These are phyloP conservation scores for Embiotoca jacksoni DNA, from an alignment of 2,113 vertebrate species.

Conservation along the genomic window DNA sequence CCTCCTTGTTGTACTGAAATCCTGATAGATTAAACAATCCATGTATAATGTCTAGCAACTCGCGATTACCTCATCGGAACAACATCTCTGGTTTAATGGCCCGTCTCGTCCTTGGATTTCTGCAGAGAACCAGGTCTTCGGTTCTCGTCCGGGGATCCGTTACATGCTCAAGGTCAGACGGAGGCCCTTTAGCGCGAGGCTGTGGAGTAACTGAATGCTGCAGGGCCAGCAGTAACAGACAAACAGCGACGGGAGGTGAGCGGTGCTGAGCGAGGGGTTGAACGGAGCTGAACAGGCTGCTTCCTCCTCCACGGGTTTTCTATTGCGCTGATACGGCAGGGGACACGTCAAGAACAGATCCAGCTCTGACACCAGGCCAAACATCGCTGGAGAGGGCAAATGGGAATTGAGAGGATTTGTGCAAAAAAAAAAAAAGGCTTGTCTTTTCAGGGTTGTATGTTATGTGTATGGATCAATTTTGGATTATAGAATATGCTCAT, in stretches of 20 bases:
- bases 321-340: conserved; percentile 81
- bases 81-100: conserved; percentile 5
- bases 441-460: background rate
- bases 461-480: background rate
- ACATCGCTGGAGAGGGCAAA: conserved; percentile 39
- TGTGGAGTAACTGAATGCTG: conserved; percentile 59
- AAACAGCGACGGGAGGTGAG: conserved; percentile 49
- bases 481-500: background rate
- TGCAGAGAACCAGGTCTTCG: conserved; percentile 38
- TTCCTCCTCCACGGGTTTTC: conserved; percentile 69
- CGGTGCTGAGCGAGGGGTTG: conserved; percentile 57
- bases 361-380: conserved; percentile 42
- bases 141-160: conserved; percentile 45
- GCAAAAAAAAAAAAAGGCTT: conserved; percentile 10
- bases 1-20: conserved; percentile 15
- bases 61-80: conserved; percentile 10
- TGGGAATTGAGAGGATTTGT: conserved; percentile 2
- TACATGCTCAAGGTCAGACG: conserved; percentile 68
- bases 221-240: conserved; percentile 46
- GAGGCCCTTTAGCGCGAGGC: conserved; percentile 29
- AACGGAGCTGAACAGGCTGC: conserved; percentile 59
- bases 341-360: conserved; percentile 56
- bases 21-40: conserved; percentile 19
- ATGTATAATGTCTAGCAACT: conserved; percentile 2
- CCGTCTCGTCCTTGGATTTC: conserved; percentile 24